Base-by-base conservation (phyloP, 2,113 vertebrate genomes). In the Apodemus speciosus region DNA sequence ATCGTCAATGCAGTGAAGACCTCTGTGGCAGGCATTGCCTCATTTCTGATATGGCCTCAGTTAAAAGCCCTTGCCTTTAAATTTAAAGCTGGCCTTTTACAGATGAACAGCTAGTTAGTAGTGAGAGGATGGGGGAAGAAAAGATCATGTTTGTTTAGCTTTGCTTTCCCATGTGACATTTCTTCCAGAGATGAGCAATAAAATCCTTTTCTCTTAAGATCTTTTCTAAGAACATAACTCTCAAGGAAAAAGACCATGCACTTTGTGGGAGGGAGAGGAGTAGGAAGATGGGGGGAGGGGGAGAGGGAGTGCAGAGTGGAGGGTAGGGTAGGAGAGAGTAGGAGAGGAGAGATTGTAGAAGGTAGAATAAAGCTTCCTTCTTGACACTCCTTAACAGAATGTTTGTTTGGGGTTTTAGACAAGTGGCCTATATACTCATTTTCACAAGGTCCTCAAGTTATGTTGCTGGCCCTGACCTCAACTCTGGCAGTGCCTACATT, bases 191-290 rank as follows among this genome's bases (percentile, higher is more conserved):
- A 60, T 46, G 69, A 87, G 40, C 10, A 27, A 77, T 66, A 16
- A 64, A 76, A 83, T 64, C 75, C 16, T 51, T 30, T 62, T 83
- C n/a, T 43, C 15, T 81, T 62, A 62, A 83, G 38, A 62, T 23
- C 68, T 83, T 95, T 83, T 7, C 71, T 85, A 66, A 58, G 71
- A 90, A 46, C 32, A 53, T 58, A 66, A 76, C 53, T 69, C 64
- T 43, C 20, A 77, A 85, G 90, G 69, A 77, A 46, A 86, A 76
- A 43, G 21, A 21, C 53, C 9, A 2, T 46, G 83, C 9, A 32
- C 56, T 15, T 40, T 87, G 40, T 51, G 72, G 30, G n/a, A 15
- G 15, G 35, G 66, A 56, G 16, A 68, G 27, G 15, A 6, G 38
- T 27, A 6, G 6, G 23, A 0, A 9, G 38, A 5, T 46, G 43